Evolutionary conservation across 2,888 invertebrate species (phyloP), one percentile per base, ranked within the genome.

Genomic region (Nemotelus nigrinus): DNA sequence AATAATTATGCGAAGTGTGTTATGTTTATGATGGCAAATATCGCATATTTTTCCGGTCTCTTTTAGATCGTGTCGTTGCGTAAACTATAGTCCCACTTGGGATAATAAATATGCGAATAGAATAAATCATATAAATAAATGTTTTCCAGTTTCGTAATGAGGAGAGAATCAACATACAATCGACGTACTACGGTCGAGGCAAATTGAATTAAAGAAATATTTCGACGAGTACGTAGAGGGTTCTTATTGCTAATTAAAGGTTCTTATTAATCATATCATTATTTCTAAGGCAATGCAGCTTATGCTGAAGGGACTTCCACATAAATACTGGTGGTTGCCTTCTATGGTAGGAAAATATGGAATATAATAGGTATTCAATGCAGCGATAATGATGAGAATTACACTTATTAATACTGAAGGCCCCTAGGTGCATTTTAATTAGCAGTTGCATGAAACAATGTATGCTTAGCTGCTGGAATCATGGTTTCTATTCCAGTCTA

Each of bases 1-100:
- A 74, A 74, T 74, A 79, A 79, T 79, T 79, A 79, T 77, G 77
- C 70, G 72, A 76, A 76, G 78, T 78, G 76, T 78, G 78, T 77
- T 77, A 77, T 77, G 78, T 78, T 77, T 78, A 78, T 78, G 78
- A 78, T 58, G 65, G 78, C 78, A 77, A 71, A 76, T 77, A 77
- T 48, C 68, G 64, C 67, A 77, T 74, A 74, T 74, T 74, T 72
- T 70, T 70, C 50, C 77, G 77, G 45, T 78, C 78, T 76, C 76
- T 71, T 71, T 68, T 65, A 78, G 70, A 70, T 70, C 65, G 72
- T 76, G 71, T 57, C 60, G 60, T 74, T 74, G 74, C 74, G 60
- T 72, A 72, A 60, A 74, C 74, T 63, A 70, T 70, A 48, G 74
- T 74, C 25, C 1, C 55, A 43, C 60, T 63, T 6, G 47, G 8